Percentiles rank a stretch among this genome's conserved stretches.
These are phyloP conservation scores for Enteromius mattozi DNA, from an alignment of 2,797 vertebrate species.

Conservation along the genomic window DNA sequence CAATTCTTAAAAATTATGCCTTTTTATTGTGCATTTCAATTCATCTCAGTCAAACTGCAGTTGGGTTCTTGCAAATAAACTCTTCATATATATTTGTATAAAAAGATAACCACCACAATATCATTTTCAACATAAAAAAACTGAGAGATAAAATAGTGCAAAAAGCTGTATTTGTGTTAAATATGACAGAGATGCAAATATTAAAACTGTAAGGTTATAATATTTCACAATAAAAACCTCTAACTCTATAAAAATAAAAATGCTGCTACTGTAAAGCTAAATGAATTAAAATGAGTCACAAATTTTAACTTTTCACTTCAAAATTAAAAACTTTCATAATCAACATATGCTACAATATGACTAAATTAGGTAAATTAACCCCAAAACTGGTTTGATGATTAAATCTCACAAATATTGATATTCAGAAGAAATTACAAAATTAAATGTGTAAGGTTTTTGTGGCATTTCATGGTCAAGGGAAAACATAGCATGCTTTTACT, in stretches of 20 bases:
- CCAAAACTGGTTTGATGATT: neutral
- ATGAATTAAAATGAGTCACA: neutral
- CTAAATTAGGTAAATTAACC: neutral
- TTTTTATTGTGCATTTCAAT: too few relatives aligned
- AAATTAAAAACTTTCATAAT: neutral
- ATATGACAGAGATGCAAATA: neutral
- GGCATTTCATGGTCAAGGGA: neutral
- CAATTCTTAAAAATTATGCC: too few relatives aligned
- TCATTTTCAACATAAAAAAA: neutral
- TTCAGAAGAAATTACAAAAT: neutral
- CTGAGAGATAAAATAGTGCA: neutral
- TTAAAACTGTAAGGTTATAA: neutral
- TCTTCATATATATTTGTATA: too few relatives aligned
- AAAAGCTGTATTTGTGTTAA: neutral
- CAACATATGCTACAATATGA: neutral
- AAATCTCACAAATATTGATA: neutral
- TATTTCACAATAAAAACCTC: neutral
- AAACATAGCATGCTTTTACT: neutral
- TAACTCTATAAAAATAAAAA: neutral
- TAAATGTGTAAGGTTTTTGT: neutral
- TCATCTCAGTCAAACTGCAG: too few relatives aligned
- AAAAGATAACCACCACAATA: neutral
- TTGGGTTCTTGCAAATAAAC: too few relatives aligned
- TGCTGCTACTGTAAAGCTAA: neutral
- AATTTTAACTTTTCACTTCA: neutral